Percentiles rank a stretch among this genome's conserved stretches.
phyloP scores from a whole-genome alignment of 2,888 invertebrate species.

The Caenorhabditis parvicauda region DNA sequence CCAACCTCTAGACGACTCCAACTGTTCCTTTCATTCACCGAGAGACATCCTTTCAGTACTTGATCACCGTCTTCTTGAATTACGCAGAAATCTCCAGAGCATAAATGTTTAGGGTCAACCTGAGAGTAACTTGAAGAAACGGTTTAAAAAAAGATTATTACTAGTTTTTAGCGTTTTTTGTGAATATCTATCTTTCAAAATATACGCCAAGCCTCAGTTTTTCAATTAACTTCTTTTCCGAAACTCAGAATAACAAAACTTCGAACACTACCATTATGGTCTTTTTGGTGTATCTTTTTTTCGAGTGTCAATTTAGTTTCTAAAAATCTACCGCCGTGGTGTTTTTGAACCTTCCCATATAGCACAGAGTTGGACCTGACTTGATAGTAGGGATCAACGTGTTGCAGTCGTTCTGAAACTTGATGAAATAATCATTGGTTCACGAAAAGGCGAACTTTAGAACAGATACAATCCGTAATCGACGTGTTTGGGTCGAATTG shows the following conservation, averaged over 20 bases:
- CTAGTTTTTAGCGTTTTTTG: no score
- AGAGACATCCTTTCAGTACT: constrained; percentile 34
- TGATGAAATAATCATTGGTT: no score
- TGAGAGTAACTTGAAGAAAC: no score
- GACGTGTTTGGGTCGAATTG: constrained; percentile 31
- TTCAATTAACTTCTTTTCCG: no score
- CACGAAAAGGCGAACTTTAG: no score
- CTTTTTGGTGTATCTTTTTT: no score
- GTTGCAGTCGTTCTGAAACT: constrained; percentile 41
- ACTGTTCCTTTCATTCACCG: constrained; percentile 35
- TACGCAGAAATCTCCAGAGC: constrained; percentile 49
- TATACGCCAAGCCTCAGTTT: no score
- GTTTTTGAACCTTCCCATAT: constrained; percentile 33
- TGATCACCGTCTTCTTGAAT: constrained; percentile 29
- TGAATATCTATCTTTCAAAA: constrained; percentile 3
- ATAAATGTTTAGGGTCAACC: constrained; percentile 33
- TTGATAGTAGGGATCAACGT: constrained; percentile 31
- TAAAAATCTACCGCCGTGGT: no score
- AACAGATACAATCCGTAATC: constrained; percentile 45
- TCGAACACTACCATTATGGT: no score
- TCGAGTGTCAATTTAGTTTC: no score
- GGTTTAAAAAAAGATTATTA: no score
- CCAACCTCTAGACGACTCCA: constrained; percentile 34
- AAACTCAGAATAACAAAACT: no score
- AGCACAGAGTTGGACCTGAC: constrained; percentile 36